Evolutionary conservation across 1,140 invertebrate genomes (phyloP).

Genomic region (Cydia fagiglandana): DNA sequence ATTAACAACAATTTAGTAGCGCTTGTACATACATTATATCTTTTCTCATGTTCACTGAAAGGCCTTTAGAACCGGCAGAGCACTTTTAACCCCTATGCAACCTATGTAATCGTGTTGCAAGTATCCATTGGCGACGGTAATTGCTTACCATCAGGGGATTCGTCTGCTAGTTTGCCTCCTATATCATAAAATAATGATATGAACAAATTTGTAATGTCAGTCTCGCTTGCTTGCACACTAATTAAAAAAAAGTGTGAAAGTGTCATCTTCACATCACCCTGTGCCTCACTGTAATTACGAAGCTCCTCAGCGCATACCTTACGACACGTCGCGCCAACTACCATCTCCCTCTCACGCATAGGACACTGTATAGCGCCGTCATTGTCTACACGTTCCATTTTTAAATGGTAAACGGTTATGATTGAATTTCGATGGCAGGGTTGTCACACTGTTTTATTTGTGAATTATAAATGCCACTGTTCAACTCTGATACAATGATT

Average conservation of each 20-base stretch:
- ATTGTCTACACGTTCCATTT: conserved; percentile 27
- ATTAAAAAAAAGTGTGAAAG: conserved; percentile 47
- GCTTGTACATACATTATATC: no score
- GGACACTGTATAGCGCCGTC: neutral
- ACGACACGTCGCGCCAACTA: conserved; percentile 57
- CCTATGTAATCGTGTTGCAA: no score
- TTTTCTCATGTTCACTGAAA: no score
- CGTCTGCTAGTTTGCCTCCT: no score
- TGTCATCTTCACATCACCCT: conserved; percentile 45
- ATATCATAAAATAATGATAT: no score
- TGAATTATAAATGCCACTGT: neutral
- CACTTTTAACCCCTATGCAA: no score
- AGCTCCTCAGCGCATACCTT: conserved; percentile 58
- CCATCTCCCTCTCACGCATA: conserved; percentile 37
- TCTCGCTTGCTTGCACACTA: neutral
- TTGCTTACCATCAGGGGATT: no score
- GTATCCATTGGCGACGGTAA: no score
- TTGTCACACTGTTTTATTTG: conserved; percentile 1
- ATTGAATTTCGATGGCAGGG: conserved; percentile 28
- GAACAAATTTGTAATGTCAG: no score
- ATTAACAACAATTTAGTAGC: no score
- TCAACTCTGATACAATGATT: no score
- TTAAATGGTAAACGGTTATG: conserved; percentile 33
- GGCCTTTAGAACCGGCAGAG: no score
- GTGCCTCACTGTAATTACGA: conserved; percentile 57